Base-by-base conservation (phyloP, 2,113 vertebrate species). In the Australoheros scitulus region DNA sequence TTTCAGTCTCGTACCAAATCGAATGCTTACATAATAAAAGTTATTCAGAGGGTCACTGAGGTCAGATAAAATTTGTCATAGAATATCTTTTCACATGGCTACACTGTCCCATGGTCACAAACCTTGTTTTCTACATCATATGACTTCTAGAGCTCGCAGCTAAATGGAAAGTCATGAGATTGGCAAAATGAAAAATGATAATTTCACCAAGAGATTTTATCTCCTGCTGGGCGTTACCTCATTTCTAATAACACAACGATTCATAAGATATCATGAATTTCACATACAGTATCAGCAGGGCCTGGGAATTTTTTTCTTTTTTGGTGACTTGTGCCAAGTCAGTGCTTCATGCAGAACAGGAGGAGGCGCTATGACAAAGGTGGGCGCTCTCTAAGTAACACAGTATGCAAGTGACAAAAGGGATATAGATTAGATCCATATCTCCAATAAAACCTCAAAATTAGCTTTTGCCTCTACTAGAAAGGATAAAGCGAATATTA, bases 91-190 rank as follows among this genome's bases (percentile, higher is more conserved):
- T 58, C 50, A 8, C 58, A 57, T 38, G 60, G 58, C 29, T 50
- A 50, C 61, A 61, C 61, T 85, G 68, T 91, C 65, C 64, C 84
- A 88, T 91, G 84, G 64, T 86, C 59, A 34, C 83, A 90, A 87
- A 92, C 79, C 86, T 90, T 82, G 83, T 90, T 92, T 93, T 86
- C 79, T 61, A 29, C 77, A 87, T 91, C 88, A 92, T 91, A 83
- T 90, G 88, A 93, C 90, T 89, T 88, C 29, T 84, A 86, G 78
- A 6, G 72, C 84, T 87, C 10, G 24, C 78, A 82, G 88, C 81
- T 81, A 59, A 86, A 87, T 52, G 13, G 61, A 60, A 77, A 86
- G 86, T 92, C 90, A 92, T 91, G 83, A 75, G 92, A 83, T 89
- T 84, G 76, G 43, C 18, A 14, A 43, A 74, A 93, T 86, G 38